These are phyloP conservation scores for Dendrocopos noguchii DNA, from an alignment of 2,113 vertebrate genomes.

Conservation along the genomic window DNA sequence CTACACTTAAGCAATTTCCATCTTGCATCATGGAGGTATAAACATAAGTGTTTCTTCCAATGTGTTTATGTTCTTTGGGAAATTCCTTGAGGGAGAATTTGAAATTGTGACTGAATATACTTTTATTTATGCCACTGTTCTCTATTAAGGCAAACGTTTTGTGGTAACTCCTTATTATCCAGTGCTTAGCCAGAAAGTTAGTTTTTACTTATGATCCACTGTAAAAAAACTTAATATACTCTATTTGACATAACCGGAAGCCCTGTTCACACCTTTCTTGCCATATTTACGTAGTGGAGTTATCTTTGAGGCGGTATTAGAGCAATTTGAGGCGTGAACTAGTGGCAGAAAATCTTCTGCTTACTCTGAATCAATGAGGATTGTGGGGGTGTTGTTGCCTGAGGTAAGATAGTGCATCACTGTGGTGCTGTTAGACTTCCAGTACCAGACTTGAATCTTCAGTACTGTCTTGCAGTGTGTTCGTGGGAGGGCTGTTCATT, in stretches of 20 bases:
- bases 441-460: not conserved
- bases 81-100: not conserved
- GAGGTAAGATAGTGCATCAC: not conserved
- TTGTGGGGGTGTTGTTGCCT: not conserved
- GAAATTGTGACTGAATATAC: not conserved
- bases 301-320: not conserved
- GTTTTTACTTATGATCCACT: not conserved
- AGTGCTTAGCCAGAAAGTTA: not conserved
- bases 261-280: not conserved
- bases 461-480: not conserved
- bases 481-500: not conserved
- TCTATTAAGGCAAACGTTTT: not conserved
- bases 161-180: not conserved
- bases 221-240: not conserved
- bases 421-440: not conserved
- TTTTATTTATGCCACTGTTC: not conserved
- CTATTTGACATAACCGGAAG: not conserved
- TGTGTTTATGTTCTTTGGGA: not conserved
- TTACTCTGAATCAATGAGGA: not conserved
- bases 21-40: not conserved
- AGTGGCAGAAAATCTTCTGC: not conserved
- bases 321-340: not conserved
- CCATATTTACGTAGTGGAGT: not conserved
- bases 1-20: not conserved
- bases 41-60: not conserved